Conservation (phyloP, 2,113 vertebrate genomes). For the Grallaria varia region DNA sequence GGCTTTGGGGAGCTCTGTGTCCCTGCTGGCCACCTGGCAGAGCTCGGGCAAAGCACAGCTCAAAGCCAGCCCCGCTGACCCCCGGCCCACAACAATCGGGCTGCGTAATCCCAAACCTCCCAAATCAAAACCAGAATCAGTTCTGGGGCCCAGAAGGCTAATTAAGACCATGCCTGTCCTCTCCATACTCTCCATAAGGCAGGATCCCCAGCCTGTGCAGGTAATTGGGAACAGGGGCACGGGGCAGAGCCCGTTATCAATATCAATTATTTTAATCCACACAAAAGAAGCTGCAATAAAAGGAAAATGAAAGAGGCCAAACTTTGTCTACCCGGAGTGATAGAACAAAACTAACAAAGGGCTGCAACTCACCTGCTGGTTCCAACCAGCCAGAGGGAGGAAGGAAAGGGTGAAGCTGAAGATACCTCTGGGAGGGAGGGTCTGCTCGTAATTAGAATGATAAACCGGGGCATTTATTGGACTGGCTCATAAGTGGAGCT, state of each 20-base stretch:
- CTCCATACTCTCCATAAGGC: background rate
- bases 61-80: background rate
- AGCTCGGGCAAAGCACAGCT: background rate
- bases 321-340: background rate
- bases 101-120: background rate
- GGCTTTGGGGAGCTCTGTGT: background rate
- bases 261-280: conserved; percentile 50
- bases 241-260: conserved; percentile 29
- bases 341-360: background rate
- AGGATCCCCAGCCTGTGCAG: background rate
- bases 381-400: background rate
- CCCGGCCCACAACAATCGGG: conserved; percentile 23
- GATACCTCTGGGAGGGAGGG: background rate
- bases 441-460: conserved; percentile 54
- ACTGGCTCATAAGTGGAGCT: background rate
- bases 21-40: background rate
- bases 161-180: conserved; percentile 41
- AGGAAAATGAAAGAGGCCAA: background rate
- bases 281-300: background rate
- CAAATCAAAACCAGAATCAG: conserved; percentile 39
- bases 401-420: background rate
- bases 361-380: conserved; percentile 1
- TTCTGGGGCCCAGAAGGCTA: conserved; percentile 36
- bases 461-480: conserved; percentile 25
- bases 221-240: conserved; percentile 37